phyloP scores from a whole-genome alignment of 2,888 invertebrate genomes.

The Parthenolecanium corni region DNA sequence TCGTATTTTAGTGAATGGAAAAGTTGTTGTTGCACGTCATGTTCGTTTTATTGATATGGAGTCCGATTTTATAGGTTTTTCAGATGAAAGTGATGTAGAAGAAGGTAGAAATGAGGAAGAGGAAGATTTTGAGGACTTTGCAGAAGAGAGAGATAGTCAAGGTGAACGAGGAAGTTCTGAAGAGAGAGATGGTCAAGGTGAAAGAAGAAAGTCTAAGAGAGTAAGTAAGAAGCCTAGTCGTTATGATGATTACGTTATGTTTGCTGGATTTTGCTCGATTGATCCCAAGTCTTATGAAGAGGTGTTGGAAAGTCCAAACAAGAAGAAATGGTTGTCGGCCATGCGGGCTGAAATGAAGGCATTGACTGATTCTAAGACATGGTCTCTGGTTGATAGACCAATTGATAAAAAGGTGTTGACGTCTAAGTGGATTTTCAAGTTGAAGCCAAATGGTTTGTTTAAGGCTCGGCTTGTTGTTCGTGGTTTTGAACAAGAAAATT shows the following conservation, averaged over 20 bases:
- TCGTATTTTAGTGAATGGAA: not conserved
- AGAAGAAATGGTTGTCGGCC: not conserved
- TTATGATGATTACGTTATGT: not conserved
- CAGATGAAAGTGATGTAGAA: not conserved
- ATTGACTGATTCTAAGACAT: not conserved
- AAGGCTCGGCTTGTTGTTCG: conserved; percentile 19
- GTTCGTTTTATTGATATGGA: not conserved
- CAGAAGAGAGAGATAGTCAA: not conserved
- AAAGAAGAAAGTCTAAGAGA: not conserved
- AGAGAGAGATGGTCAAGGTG: too few species aligned
- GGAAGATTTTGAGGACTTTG: not conserved
- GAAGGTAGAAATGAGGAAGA: not conserved
- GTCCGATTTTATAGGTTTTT: not conserved
- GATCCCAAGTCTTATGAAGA: not conserved
- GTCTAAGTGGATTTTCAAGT: conserved; percentile 1
- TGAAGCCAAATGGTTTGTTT: too few species aligned
- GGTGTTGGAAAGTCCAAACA: not conserved
- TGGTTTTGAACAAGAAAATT: conserved; percentile 10
- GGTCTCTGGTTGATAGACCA: conserved; percentile 5
- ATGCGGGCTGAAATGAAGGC: conserved; percentile 4
- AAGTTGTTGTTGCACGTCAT: conserved; percentile 1
- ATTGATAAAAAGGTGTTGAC: conserved; percentile 1
- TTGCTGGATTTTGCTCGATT: not conserved
- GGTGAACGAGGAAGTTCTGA: too few species aligned
- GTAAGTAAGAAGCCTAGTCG: not conserved